phyloP scores from a whole-genome alignment of 53 echinoderm and acorn worm species.

The Henricia sp. region DNA sequence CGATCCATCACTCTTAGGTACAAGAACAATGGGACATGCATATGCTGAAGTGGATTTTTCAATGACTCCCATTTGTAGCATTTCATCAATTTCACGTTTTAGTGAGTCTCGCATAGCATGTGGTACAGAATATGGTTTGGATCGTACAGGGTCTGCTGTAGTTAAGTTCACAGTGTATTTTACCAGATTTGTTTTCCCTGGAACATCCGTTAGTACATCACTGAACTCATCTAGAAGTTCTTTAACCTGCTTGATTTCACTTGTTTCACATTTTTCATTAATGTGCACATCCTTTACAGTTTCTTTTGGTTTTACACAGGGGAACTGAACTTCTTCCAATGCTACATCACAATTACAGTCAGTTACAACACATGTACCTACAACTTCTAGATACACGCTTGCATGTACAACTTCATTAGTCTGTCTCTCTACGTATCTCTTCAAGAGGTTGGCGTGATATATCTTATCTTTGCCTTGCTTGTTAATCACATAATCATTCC shows the following conservation, averaged over 20 bases:
- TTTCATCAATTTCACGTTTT: constrained; percentile 20
- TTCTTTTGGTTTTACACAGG: neutral
- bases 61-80: constrained; percentile 39
- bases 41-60: constrained; percentile 10
- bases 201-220: neutral
- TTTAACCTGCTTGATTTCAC: neutral
- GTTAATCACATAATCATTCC: constrained; percentile 52
- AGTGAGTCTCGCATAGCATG: constrained; percentile 29
- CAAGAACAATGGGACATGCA: constrained; percentile 34
- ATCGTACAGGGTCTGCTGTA: neutral
- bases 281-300: neutral
- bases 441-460: constrained; percentile 64
- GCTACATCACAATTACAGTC: too few relatives aligned
- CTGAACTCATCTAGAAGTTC: neutral
- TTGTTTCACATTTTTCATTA: neutral
- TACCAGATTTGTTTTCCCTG: neutral
- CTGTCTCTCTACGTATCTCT: constrained; percentile 40
- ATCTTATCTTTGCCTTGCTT: constrained; percentile 16
- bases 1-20: constrained; percentile 35
- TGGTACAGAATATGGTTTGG: constrained; percentile 37
- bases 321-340: neutral
- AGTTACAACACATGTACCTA: too few relatives aligned
- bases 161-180: neutral
- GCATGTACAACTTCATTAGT: too few relatives aligned
- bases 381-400: too few relatives aligned